These are phyloP conservation scores for western clawed frog (Xenopus tropicalis) DNA, from an alignment of 2,113 vertebrate genomes.

Conservation along the genomic window DNA sequence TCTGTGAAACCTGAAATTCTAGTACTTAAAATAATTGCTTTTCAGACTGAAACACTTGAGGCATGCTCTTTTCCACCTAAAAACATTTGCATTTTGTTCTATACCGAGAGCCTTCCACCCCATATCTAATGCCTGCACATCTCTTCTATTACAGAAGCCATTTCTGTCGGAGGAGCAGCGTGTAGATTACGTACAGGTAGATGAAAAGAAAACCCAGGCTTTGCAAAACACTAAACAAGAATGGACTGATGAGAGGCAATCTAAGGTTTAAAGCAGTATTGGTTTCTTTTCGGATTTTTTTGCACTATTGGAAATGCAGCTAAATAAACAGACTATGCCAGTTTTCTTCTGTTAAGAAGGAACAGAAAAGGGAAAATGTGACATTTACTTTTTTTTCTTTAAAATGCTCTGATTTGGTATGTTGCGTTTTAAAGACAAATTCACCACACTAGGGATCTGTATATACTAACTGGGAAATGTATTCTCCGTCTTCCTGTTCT, in stretches of 20 bases:
- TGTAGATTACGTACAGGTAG: constrained; percentile 94
- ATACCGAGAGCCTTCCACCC: too few relatives aligned
- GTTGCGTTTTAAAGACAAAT: background rate
- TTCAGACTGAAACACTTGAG: too few relatives aligned
- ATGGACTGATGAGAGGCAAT: constrained; percentile 91
- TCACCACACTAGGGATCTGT: background rate
- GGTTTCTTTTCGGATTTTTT: constrained; percentile 12
- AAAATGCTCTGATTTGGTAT: background rate
- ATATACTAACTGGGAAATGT: background rate
- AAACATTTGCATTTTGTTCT: too few relatives aligned
- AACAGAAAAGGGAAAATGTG: background rate
- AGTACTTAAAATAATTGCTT: too few relatives aligned
- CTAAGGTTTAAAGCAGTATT: constrained; percentile 70
- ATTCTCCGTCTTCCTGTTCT: background rate
- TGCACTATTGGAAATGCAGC: constrained; percentile 53
- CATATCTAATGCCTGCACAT: background rate
- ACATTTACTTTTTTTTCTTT: background rate
- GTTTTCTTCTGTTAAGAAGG: background rate
- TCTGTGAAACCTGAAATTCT: too few relatives aligned
- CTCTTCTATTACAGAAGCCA: constrained; percentile 71
- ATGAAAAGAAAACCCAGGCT: constrained; percentile 96
- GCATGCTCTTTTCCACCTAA: too few relatives aligned
- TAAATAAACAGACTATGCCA: constrained; percentile 7
- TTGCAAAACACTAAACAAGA: constrained; percentile 91
- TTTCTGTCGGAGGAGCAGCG: constrained; percentile 82